phyloP scores from a whole-genome alignment of 2,888 invertebrate species.

The Epiblema foenella region DNA sequence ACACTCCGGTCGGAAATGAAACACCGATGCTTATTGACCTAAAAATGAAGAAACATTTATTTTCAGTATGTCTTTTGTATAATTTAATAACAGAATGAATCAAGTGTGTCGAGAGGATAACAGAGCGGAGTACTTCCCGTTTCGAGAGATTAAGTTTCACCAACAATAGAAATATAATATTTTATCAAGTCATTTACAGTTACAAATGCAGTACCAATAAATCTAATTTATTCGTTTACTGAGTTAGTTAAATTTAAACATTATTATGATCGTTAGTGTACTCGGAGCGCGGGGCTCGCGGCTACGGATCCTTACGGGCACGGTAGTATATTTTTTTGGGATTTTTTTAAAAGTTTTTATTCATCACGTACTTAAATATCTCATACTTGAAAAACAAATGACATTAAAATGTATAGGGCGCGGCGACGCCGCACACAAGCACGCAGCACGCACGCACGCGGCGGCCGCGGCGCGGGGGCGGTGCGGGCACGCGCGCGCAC shows the following conservation, averaged over 20 bases:
- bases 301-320: constrained; percentile 57
- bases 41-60: constrained; percentile 91
- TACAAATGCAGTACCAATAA: constrained; percentile 82
- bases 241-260: constrained; percentile 79
- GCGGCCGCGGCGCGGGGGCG: constrained; percentile 18
- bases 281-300: constrained; percentile 58
- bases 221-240: constrained; percentile 82
- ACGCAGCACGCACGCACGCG: constrained; percentile 47
- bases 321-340: constrained; percentile 69
- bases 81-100: constrained; percentile 85
- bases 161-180: constrained; percentile 84
- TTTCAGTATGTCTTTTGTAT: constrained; percentile 88
- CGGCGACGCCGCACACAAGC: constrained; percentile 55
- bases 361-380: constrained; percentile 83
- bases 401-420: constrained; percentile 81
- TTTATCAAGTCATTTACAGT: constrained; percentile 82
- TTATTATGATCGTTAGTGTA: constrained; percentile 72
- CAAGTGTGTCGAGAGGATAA: constrained; percentile 79
- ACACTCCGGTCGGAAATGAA: constrained; percentile 69
- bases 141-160: constrained; percentile 79
- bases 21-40: constrained; percentile 87
- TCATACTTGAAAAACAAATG: constrained; percentile 83
- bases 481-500: constrained; percentile 45
- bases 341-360: constrained; percentile 75
- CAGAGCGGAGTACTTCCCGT: constrained; percentile 80